Base-by-base conservation (phyloP, 2,113 vertebrate species). In the Holacanthus passer region DNA sequence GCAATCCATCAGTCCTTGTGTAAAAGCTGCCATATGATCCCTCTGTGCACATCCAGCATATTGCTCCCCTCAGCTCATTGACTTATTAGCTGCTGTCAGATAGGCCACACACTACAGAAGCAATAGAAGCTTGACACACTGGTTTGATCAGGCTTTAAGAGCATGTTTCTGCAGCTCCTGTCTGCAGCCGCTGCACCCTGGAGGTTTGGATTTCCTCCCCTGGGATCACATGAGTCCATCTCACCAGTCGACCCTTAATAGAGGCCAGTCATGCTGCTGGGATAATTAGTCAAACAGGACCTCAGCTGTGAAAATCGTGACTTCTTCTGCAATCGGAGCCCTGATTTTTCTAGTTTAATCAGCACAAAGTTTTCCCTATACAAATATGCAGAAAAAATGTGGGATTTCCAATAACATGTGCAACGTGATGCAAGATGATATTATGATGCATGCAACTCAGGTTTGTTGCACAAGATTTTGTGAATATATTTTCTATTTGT, bases 71-170 rank as follows among this genome's bases (percentile, higher is more conserved):
- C 81, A 87, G 79, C 65, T 84, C 84, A 67, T 56, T 77, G 81
- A 80, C 86, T 88, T 73, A 86, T 87, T 92, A 91, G 82, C 87
- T 81, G 24, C 82, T 77, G 82, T 58, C 89, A 67, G 67, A 64
- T 55, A 83, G 71, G 81, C 77, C 76, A 84, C 68, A 82, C 59
- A 19, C 3, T 1, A 70, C 67, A 79, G 75, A 83, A 73, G 78
- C 73, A 84, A 71, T 70, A 65, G 64, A 59, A 71, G 76, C 65
- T 72, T 80, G 79, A 84, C 81, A 86, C 83, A 71, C 32, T 19
- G 48, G 71, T 78, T 53, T 68, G 70, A 85, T 66, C 65, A 22
- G 39, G 37, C 43, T 86, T 84, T 68, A 53, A 77, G 73, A 73
- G 32, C 59, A 73, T 47, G 59, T 75, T 79, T 77, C 27, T 72